Conservation (phyloP, 2,113 vertebrate species). For the Parus major region DNA sequence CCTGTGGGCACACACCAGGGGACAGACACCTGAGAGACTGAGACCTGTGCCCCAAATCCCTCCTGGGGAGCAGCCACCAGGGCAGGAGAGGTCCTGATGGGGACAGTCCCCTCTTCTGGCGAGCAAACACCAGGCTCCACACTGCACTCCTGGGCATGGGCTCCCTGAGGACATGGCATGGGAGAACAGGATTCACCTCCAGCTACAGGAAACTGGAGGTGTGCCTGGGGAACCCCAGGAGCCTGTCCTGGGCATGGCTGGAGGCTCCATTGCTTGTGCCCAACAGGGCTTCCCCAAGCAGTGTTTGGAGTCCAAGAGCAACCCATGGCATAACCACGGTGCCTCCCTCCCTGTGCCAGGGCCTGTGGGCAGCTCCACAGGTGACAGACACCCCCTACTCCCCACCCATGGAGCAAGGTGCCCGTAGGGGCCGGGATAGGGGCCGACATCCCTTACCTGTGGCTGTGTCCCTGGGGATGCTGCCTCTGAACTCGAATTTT, state of each 20-base stretch:
- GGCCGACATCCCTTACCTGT: constrained; percentile 15
- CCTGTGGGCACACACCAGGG: background rate
- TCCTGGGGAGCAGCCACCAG: background rate
- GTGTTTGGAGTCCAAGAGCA: background rate
- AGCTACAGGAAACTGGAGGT: background rate
- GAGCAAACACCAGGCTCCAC: background rate
- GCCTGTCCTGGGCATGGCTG: background rate
- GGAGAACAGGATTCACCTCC: background rate
- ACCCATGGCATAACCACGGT: accelerated
- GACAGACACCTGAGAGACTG: background rate
- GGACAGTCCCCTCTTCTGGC: background rate
- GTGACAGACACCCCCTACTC: accelerated
- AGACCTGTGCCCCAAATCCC: background rate
- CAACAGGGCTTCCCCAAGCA: background rate
- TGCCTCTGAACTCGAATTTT: background rate
- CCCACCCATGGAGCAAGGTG: accelerated
- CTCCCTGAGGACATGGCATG: background rate
- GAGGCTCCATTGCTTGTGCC: accelerated
- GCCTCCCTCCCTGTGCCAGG: background rate
- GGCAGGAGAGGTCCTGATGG: background rate
- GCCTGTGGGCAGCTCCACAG: background rate
- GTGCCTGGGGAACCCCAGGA: background rate
- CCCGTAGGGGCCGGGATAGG: accelerated
- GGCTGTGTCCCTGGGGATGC: background rate
- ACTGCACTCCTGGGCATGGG: accelerated